phyloP scores from a whole-genome alignment of 2,797 vertebrate species.

The Gymnodraco acuticeps region DNA sequence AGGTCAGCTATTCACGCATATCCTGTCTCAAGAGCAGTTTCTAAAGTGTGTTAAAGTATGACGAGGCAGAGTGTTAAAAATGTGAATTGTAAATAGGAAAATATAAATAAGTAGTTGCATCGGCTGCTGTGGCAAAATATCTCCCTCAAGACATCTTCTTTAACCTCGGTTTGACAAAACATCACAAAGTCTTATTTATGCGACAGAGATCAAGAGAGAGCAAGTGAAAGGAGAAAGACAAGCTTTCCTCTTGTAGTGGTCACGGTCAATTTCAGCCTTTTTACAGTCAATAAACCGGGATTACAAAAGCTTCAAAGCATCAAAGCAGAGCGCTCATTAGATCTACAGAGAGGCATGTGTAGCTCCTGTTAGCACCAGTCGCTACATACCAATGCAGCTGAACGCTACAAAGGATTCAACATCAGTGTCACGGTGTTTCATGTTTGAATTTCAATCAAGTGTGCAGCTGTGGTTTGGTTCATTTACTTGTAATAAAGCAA shows the following conservation, averaged over 20 bases:
- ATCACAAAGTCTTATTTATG: conserved; percentile 10
- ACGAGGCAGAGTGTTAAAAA: conserved; percentile 6
- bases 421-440: background rate
- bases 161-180: conserved; percentile 1
- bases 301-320: conserved; percentile 50
- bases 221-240: conserved; percentile 21
- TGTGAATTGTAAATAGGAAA: conserved; percentile 8
- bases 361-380: conserved; percentile 27
- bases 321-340: conserved; percentile 29
- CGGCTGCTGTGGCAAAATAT: conserved; percentile 2
- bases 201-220: conserved; percentile 25
- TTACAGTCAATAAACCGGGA: conserved; percentile 20
- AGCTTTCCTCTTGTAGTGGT: conserved; percentile 40
- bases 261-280: conserved; percentile 38
- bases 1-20: conserved; percentile 63
- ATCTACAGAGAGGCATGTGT: conserved; percentile 21
- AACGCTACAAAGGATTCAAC: background rate
- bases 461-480: conserved; percentile 31
- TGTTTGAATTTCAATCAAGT: conserved; percentile 18
- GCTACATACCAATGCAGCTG: conserved; percentile 9
- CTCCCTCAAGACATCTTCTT: background rate
- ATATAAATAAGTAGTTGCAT: conserved; percentile 1
- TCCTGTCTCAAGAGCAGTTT: conserved; percentile 61
- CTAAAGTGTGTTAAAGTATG: conserved; percentile 13
- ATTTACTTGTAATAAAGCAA: conserved; percentile 1